Base-by-base conservation (phyloP, 2,113 vertebrate species). In the Caranx melampygus region DNA sequence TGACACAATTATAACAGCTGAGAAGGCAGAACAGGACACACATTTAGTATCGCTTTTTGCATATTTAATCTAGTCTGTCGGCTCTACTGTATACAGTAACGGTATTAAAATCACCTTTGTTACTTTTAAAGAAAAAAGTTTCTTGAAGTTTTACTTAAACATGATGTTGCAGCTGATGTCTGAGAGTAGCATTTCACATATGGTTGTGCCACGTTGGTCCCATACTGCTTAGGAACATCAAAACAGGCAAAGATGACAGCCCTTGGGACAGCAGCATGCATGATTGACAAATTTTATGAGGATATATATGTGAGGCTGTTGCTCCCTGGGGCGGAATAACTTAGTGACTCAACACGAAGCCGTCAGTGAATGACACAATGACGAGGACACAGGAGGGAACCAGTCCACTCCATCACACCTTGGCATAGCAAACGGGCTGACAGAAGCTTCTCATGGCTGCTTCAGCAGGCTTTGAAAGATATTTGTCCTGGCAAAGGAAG, bases 271-370 rank as follows among this genome's bases (percentile, higher is more conserved):
- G 45, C 42, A 20, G 37, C 62, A 64, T 54, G 81, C 57, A 80
- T 75, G 85, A 90, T 49, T 84, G 81, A 87, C 70, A 85, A 33
- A 54, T 79, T 62, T 82, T 72, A 86, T 57, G 60, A 84, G 55
- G 78, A 77, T 40, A 79, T 75, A 55, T 70, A 83, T 77, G 81
- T 70, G 54, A 55, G 55, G 60, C 37, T 62, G 67, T 60, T 3
- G 2, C 61, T 79, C 81, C 87, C 81, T 61, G 64, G 3, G 20
- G 90, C 69, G 65, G 61, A 79, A 75, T 81, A 75, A 86, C 69
- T 69, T 71, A 63, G 72, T 64, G 65, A 75, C 76, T 83, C 74
- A 15, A 75, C 57, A 21, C 72, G 84, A 73, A 74, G 82, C 65
- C 44, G 21, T 85, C 81, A 72, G 61, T 49, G 62, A 71, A 62